Base-by-base conservation (phyloP, 1,140 invertebrate genomes). In the Xylocopa sonorina region DNA sequence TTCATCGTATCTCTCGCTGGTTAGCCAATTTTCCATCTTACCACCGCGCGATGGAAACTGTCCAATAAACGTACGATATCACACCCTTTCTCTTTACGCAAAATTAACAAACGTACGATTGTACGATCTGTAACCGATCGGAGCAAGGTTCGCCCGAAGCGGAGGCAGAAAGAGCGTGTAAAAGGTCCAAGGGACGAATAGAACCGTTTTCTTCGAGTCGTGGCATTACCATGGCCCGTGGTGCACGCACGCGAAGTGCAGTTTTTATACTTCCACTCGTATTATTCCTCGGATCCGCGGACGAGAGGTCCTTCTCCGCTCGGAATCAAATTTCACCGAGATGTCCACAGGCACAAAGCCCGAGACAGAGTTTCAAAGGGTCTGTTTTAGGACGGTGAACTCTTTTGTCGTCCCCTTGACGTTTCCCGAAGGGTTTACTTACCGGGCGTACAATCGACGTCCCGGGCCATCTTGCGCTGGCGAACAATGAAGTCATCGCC, bases 321-420 rank as follows among this genome's bases (percentile, higher is more conserved):
- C 63, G 27, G 82, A 86, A 86, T 86, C 83, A 82, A 86, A 86
- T 86, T 86, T 86, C 84, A 81, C 55, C 53, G 80, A 71, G 79
- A 86, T 75, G 53, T 75, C 48, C 50, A 48, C 55, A 80, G 77
- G 82, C 83, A 82, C 64, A 67, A 82, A 82, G 80, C 51, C n/a
- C 66, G 46, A 53, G 77, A 55, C 74, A 86, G 79, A 46, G 43
- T 79, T 86, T 63, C 69, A 55, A 79, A 82, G 81, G 80, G 83
- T 86, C 85, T 86, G 83, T 85, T 84, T 85, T 79, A 72, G 63
- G 43, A 66, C 68, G 74, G 41, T 6, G 60, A 16, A 78, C 78
- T 72, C 84, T 76, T 82, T 82, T 84, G 74, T 69, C 24, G 29
- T 41, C 46, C 24, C 16, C 3, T 53, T 55, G 78, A 58, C 78